Base-by-base conservation (phyloP, 2,888 invertebrate genomes). In the Pegoplata infirma region DNA sequence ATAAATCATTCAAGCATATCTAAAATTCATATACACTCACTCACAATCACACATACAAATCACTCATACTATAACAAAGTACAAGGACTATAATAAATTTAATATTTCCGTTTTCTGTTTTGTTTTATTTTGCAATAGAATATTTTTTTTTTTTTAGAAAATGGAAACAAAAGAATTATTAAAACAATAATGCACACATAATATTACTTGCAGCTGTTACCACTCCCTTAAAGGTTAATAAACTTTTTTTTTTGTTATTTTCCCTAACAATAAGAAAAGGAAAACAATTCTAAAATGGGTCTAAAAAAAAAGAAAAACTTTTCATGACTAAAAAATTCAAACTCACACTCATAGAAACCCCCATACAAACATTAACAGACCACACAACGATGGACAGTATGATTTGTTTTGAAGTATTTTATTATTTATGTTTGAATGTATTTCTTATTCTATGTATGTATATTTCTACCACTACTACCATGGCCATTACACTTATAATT, bases 201-300 rank as follows among this genome's bases (percentile, higher is more conserved):
- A 67, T 58, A 72, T 79, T 75, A 79, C 75, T 79, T 67, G 56
- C 79, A 79, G 79, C 75, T 79, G 79, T 75, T 79, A 66, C 75
- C 79, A 79, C 79, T 79, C 75, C 79, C 79, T 79, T 75, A 28
- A 68, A 72, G 71, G 79, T 79, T 79, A 71, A 75, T 79, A 67
- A 79, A 79, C 79, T 79, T 75, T 72, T 68, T 53, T 25, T 61
- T 47, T 12, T 61, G 10, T 61, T 40, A 14, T 53, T 49, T 23
- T n/a, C 1, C 7, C 5, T 61, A 69, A 64, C 56, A 40, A 55
- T 12, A 36, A 21, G 21, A 40, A 40, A n/a, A 40, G n/a, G n/a
- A 40, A 40, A n/a, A 40, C 12, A 21, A 51, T 16, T 46, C 21
- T 28, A 78, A 76, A 74, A 74, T 75, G 32, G 74, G 78, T 79